phyloP scores from a whole-genome alignment of 2,888 invertebrate genomes.

The Dendrolimus houi region DNA sequence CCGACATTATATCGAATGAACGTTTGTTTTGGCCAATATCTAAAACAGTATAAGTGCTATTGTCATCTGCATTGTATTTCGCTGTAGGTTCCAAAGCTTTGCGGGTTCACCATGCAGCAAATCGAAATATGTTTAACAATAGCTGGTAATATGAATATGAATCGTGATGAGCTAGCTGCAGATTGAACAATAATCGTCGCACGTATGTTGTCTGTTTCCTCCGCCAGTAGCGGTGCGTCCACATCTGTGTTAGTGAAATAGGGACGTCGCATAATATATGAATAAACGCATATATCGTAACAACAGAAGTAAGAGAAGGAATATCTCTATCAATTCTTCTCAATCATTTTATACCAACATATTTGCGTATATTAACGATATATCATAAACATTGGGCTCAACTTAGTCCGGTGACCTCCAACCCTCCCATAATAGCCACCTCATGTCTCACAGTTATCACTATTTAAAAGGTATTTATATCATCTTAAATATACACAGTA shows the following conservation, averaged over 20 bases:
- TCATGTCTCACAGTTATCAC: no score
- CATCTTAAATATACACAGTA: no score
- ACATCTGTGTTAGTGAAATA: background rate
- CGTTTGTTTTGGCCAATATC: background rate
- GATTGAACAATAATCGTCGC: constrained; percentile 2
- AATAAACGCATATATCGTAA: no score
- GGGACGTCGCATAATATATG: no score
- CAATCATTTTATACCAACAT: no score
- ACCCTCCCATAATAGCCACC: no score
- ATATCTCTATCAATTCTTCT: no score
- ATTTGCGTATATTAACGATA: no score
- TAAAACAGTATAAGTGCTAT: background rate
- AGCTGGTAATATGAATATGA: constrained; percentile 4
- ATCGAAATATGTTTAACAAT: constrained; percentile 7
- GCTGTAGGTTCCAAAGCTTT: constrained; percentile 1
- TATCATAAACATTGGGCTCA: no score
- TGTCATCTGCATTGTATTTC: background rate
- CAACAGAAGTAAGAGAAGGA: background rate
- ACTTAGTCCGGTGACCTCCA: no score
- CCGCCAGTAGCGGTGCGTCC: no score
- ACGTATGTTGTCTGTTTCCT: background rate
- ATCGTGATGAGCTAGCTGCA: constrained; percentile 1
- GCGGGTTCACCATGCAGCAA: constrained; percentile 3
- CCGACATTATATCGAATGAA: background rate
- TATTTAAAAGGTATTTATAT: no score